Evolutionary conservation across 92 coral and sea anemone species (phyloP).

Genomic region (Chrysogorgia sp.): DNA sequence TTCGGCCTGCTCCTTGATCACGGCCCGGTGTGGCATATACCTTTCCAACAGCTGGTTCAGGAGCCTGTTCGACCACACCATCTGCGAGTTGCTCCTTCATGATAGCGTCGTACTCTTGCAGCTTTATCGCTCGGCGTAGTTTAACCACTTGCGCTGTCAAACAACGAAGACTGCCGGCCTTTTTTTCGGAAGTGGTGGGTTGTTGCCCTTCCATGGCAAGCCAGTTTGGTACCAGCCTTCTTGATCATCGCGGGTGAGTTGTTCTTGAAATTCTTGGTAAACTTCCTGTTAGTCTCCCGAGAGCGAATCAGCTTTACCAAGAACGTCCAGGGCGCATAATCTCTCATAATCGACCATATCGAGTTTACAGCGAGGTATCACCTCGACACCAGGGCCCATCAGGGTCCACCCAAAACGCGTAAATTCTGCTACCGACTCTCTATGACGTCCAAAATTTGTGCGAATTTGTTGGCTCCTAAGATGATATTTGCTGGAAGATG

Average conservation of each 20-base stretch:
- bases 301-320: slow-evolving; percentile 37
- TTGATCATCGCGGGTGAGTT: slow-evolving; percentile 31
- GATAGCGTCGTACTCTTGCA: slow-evolving; percentile 31
- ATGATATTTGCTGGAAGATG: neutral
- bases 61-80: neutral
- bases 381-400: slow-evolving; percentile 7
- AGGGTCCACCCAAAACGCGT: slow-evolving; percentile 49
- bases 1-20: slow-evolving; percentile 17
- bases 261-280: slow-evolving; percentile 47
- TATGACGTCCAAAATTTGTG: slow-evolving; percentile 46
- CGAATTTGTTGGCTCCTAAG: slow-evolving; percentile 18
- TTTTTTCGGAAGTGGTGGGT: slow-evolving; percentile 20
- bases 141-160: slow-evolving; percentile 12
- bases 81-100: slow-evolving; percentile 5
- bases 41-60: neutral
- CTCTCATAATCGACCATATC: neutral
- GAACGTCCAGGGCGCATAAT: slow-evolving; percentile 49
- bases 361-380: slow-evolving; percentile 38
- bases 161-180: slow-evolving; percentile 36
- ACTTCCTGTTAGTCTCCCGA: slow-evolving; percentile 31
- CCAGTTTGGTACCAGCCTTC: slow-evolving; percentile 57
- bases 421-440: slow-evolving; percentile 51
- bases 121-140: slow-evolving; percentile 3
- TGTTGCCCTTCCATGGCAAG: slow-evolving; percentile 48
- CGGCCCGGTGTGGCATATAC: slow-evolving; percentile 18